Evolutionary conservation across 2,888 invertebrate genomes (phyloP).

Genomic region (Litoditis marina): DNA sequence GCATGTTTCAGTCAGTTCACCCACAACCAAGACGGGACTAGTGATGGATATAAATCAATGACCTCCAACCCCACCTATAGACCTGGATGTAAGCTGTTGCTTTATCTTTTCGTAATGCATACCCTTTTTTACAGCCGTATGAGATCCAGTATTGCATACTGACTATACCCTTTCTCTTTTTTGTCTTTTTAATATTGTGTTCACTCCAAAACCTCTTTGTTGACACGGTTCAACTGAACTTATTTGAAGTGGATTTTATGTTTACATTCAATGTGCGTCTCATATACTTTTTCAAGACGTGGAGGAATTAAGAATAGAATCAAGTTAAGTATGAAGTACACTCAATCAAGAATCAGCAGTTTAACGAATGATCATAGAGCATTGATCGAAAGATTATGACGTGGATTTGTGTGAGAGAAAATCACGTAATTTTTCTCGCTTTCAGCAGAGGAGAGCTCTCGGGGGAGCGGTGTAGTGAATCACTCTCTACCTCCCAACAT

Average conservation of each 20-base stretch:
- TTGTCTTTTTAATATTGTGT: background rate
- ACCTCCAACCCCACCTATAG: constrained; percentile 37
- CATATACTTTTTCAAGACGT: no score
- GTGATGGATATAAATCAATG: constrained; percentile 31
- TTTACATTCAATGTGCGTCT: no score
- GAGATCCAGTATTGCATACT: no score
- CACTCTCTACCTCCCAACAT: constrained; percentile 33
- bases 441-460: constrained; percentile 50
- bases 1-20: constrained; percentile 38
- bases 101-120: no score
- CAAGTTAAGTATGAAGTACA: no score
- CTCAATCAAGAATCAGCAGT: no score
- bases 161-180: no score
- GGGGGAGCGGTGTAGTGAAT: constrained; percentile 32
- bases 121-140: no score
- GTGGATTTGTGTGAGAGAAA: background rate
- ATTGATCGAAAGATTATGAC: constrained; percentile 1
- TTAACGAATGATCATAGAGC: no score
- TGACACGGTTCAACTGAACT: no score
- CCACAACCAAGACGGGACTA: constrained; percentile 42
- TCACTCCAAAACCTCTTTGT: background rate
- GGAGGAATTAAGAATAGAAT: no score
- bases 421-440: background rate
- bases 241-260: no score
- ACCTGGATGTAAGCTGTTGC: constrained; percentile 38